These are phyloP conservation scores for Oxytorus armatus DNA, from an alignment of 2,888 invertebrate species.

Conservation along the genomic window DNA sequence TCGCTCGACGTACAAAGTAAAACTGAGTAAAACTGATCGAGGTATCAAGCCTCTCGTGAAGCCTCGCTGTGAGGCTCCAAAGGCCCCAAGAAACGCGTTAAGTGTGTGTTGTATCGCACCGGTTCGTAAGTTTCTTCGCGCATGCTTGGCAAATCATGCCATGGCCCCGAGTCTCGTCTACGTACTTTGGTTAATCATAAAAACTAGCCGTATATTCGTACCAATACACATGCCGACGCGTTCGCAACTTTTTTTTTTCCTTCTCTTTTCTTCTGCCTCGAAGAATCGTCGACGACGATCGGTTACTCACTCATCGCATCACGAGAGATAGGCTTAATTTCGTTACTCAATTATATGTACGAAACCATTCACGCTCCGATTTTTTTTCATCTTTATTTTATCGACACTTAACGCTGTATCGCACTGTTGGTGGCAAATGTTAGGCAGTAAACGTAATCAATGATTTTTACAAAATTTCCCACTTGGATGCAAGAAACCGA, in stretches of 20 bases:
- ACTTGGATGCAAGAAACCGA: too few species aligned
- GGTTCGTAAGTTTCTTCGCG: constrained; percentile 20
- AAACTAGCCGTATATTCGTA: too few species aligned
- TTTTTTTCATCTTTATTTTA: too few species aligned
- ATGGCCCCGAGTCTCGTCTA: background rate
- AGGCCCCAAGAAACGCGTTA: background rate
- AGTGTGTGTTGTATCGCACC: too few species aligned
- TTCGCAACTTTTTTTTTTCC: background rate
- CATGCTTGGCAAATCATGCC: constrained; percentile 1
- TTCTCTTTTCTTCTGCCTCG: background rate
- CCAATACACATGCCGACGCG: too few species aligned
- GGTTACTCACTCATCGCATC: too few species aligned
- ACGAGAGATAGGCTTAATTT: too few species aligned
- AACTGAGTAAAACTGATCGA: constrained; percentile 57
- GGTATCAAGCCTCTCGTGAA: background rate
- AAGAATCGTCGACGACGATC: background rate
- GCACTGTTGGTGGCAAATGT: too few species aligned
- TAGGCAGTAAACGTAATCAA: too few species aligned
- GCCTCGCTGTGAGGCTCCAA: background rate
- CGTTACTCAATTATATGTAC: background rate
- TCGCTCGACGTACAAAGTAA: constrained; percentile 8
- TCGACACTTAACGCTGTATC: too few species aligned
- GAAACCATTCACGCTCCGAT: background rate
- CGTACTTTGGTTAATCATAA: too few species aligned
- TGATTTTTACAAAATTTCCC: too few species aligned